Percentiles rank a stretch among this genome's conserved stretches.
These are phyloP conservation scores for Koerneria pararmatus DNA, from an alignment of 2,888 invertebrate genomes.

Conservation along the genomic window DNA sequence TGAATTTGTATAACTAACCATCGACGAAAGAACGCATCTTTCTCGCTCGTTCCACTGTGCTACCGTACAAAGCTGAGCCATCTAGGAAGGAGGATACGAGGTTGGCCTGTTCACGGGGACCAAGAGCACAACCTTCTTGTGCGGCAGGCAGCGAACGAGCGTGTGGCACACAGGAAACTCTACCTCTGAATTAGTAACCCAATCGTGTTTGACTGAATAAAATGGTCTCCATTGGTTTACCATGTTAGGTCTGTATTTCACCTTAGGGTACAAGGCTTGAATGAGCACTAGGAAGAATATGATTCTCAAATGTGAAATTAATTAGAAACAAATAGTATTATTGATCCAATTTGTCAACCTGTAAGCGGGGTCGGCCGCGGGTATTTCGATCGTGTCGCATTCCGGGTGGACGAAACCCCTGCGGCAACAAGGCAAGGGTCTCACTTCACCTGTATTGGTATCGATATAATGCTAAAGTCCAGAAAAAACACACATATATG, in stretches of 20 bases:
- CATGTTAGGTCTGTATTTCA: neutral
- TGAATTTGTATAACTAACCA: slow-evolving; percentile 66
- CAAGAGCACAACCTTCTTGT: slow-evolving; percentile 42
- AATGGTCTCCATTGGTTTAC: neutral
- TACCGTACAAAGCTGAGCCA: slow-evolving; percentile 80
- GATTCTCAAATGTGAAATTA: neutral
- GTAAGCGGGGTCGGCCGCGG: slow-evolving; percentile 49
- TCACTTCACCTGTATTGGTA: neutral
- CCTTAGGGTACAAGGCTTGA: neutral
- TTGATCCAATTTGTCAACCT: slow-evolving; percentile 21
- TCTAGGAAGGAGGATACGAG: slow-evolving; percentile 82
- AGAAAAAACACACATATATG: neutral
- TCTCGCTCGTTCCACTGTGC: slow-evolving; percentile 76
- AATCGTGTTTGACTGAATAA: too few relatives aligned
- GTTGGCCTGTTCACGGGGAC: slow-evolving; percentile 71
- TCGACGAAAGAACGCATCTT: slow-evolving; percentile 74
- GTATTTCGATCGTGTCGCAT: slow-evolving; percentile 52
- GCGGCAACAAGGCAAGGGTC: slow-evolving; percentile 52
- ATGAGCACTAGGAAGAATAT: neutral
- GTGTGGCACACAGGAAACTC: slow-evolving; percentile 47
- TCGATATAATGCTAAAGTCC: neutral
- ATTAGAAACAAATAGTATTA: neutral
- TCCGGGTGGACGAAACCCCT: slow-evolving; percentile 51
- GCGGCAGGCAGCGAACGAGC: slow-evolving; percentile 50
- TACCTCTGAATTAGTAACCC: slow-evolving; percentile 30